Base-by-base conservation (phyloP, 2,113 vertebrate genomes). In the Axis porcinus region DNA sequence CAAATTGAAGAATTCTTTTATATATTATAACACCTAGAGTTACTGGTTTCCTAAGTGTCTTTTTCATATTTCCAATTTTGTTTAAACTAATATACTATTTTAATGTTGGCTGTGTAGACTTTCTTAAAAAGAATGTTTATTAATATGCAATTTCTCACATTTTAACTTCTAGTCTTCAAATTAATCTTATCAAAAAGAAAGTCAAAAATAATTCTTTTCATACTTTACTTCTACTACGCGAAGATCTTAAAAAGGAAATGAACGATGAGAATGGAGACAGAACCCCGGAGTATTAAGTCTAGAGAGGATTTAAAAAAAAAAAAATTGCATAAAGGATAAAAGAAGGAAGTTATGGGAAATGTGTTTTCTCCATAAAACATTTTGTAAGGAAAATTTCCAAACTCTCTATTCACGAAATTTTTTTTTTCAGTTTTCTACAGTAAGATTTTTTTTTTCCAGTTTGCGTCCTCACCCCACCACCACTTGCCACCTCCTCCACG, bases 81-180 rank as follows among this genome's bases (percentile, higher is more conserved):
- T 50, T 50, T 50, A 50, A 50, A 14, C 52, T 88, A 21, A 6
- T 55, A 12, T 6, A 14, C 55, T 84, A 84, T 93, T 95, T 85
- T 64, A 36, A 74, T 57, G 47, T 36, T 62, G 64, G 74, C 11
- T 84, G 7, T 74, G 94, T 33, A 74, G 6, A 76, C 21, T 89
- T 97, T 87, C 79, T 84, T 87, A 94, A 90, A 84, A 84, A 94
- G 33, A 91, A 70, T 50, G 25, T 76, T 95, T 62, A 64, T 33
- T 33, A 17, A 62, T 89, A 78, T 5, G 67, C 11, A 74, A 36
- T 79, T 82, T 52, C 40, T 4, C 27, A 79, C n/a, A 87, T 86
- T 97, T 97, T 85, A 64, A 93, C 13, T 43, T 89, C n/a, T 86
- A 33, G 82, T 90, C 40, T 93, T 93, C 70, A 79, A 95, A 89